A percentile compares a stretch with the other conserved stretches of the same genome.
phyloP scores from a whole-genome alignment of 2,113 vertebrate genomes.

The Xiphophorus couchianus region DNA sequence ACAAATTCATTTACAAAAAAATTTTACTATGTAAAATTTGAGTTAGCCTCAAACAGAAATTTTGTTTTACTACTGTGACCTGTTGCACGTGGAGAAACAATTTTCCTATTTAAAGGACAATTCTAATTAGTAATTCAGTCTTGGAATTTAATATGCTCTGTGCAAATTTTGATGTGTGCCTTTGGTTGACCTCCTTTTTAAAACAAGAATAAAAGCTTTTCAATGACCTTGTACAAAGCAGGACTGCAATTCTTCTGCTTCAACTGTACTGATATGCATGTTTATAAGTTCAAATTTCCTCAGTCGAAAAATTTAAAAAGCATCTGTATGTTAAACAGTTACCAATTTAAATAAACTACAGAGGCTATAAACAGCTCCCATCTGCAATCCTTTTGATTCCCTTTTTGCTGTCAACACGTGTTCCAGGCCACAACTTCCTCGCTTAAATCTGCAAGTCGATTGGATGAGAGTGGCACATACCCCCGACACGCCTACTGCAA shows the following conservation, averaged over 20 bases:
- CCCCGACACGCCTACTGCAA: conserved; percentile 61
- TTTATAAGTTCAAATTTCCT: too few species aligned
- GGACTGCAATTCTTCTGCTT: neutral
- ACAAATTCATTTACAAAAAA: too few species aligned
- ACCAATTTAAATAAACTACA: neutral
- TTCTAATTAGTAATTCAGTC: neutral
- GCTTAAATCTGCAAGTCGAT: conserved; percentile 2
- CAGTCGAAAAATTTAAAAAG: neutral
- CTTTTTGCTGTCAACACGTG: conserved; percentile 40
- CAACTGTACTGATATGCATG: neutral
- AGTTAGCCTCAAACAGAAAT: too few species aligned
- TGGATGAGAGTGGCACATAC: conserved; percentile 60
- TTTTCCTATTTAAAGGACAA: neutral
- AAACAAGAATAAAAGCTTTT: too few species aligned
- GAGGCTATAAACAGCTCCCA: conserved; percentile 18
- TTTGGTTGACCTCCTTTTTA: too few species aligned
- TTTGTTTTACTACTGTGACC: neutral
- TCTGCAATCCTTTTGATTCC: conserved; percentile 27
- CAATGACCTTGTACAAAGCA: too few species aligned
- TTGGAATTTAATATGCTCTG: neutral
- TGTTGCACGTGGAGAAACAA: neutral
- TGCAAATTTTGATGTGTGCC: neutral
- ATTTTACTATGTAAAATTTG: too few species aligned
- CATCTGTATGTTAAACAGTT: neutral
- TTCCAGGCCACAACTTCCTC: conserved; percentile 67